Evolutionary conservation across 2,113 vertebrate genomes (phyloP).

Genomic region (Silurus glanis): DNA sequence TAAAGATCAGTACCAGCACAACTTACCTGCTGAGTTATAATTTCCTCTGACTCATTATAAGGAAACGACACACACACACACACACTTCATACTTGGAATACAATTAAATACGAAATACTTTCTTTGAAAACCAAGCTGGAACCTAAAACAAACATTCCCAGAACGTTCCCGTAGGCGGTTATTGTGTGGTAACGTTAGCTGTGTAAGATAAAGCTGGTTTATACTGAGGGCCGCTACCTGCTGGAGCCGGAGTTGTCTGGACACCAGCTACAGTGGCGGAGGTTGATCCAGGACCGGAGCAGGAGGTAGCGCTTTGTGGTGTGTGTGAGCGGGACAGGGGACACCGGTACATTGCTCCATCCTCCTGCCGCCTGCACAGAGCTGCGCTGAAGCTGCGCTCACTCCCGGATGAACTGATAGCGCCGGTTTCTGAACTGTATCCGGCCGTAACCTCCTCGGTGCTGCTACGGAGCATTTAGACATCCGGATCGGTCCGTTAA

Average conservation of each 20-base stretch:
- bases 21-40: not conserved
- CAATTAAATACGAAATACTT: not conserved
- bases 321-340: not conserved
- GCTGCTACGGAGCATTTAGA: slow-evolving; percentile 16
- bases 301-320: not conserved
- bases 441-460: slow-evolving; percentile 27
- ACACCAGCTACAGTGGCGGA: not conserved
- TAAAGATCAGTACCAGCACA: too few species aligned
- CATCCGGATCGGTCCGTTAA: too few species aligned
- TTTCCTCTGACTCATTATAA: not conserved
- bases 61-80: not conserved
- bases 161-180: not conserved
- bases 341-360: not conserved
- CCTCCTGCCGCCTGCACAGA: not conserved
- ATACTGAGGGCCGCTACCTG: not conserved
- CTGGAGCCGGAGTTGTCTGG: not conserved
- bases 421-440: slow-evolving; percentile 18
- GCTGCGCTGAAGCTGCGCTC: not conserved
- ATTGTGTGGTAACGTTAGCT: not conserved
- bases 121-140: not conserved
- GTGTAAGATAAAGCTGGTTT: not conserved
- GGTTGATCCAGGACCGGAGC: not conserved
- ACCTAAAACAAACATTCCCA: not conserved
- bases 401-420: not conserved
- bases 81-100: too few species aligned